These are phyloP conservation scores for Opisthograptis luteolata DNA, from an alignment of 2,888 invertebrate species.

Conservation along the genomic window DNA sequence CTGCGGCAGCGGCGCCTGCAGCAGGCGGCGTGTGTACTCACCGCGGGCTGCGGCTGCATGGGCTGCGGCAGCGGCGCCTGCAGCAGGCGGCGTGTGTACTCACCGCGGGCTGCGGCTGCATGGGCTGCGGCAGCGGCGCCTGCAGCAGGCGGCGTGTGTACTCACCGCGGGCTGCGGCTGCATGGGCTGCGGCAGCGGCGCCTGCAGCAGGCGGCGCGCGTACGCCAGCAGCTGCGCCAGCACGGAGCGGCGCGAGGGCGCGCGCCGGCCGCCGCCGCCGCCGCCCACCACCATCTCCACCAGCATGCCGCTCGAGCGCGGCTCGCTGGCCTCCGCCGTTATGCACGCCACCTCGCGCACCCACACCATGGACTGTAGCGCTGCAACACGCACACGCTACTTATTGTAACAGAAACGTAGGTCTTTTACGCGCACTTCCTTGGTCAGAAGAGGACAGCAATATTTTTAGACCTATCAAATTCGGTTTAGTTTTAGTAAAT, in stretches of 20 bases:
- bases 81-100: slow-evolving; percentile 35
- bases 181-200: slow-evolving; percentile 61
- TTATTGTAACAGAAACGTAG: too few relatives aligned
- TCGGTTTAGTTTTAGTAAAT: too few relatives aligned
- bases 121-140: slow-evolving; percentile 67
- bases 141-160: slow-evolving; percentile 37
- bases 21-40: too few relatives aligned
- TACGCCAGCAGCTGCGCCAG: slow-evolving; percentile 89
- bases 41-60: too few relatives aligned
- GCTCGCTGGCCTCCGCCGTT: slow-evolving; percentile 81
- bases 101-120: slow-evolving; percentile 5
- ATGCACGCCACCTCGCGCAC: slow-evolving; percentile 76
- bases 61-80: too few relatives aligned
- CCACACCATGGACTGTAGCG: slow-evolving; percentile 58
- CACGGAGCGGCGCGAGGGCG: slow-evolving; percentile 88
- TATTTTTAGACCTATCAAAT: too few relatives aligned
- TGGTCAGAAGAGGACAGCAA: too few relatives aligned
- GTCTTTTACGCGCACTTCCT: too few relatives aligned
- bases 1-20: too few relatives aligned
- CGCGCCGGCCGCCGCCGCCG: slow-evolving; percentile 84
- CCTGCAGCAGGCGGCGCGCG: slow-evolving; percentile 83
- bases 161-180: slow-evolving; percentile 12
- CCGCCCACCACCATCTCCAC: slow-evolving; percentile 84
- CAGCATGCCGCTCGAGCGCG: slow-evolving; percentile 86
- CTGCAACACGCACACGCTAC: slow-evolving; percentile 52